Conservation (phyloP, 2,888 invertebrate species). For the Sepiola atlantica region DNA sequence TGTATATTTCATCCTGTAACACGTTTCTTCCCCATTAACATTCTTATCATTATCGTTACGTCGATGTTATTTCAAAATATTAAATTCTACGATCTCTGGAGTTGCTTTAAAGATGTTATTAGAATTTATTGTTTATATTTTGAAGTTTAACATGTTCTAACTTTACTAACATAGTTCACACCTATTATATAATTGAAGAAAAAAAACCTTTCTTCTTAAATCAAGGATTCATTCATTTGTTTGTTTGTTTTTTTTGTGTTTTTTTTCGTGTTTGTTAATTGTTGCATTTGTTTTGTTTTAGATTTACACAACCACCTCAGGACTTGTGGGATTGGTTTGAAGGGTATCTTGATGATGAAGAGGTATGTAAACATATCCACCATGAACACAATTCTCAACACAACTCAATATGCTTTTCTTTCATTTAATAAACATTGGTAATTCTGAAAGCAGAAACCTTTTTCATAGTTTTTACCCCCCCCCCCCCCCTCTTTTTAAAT, state of each 20-base stretch:
- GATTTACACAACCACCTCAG: conserved; percentile 96
- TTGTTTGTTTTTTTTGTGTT: not conserved
- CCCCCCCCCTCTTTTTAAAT: too few relatives aligned
- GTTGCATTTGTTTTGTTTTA: conserved; percentile 74
- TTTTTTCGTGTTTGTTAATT: not conserved
- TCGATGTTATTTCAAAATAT: not conserved
- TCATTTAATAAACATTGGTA: too few relatives aligned
- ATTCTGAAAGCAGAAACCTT: too few relatives aligned
- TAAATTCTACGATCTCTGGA: not conserved
- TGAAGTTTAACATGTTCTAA: not conserved
- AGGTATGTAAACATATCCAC: conserved; percentile 78
- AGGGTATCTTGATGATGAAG: conserved; percentile 95
- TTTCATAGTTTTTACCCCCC: too few relatives aligned
- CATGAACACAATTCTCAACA: too few relatives aligned
- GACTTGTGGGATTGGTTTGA: conserved; percentile 98
- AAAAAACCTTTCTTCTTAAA: too few relatives aligned
- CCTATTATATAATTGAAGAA: not conserved
- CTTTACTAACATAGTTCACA: not conserved
- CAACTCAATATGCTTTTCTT: too few relatives aligned
- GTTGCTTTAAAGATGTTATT: not conserved
- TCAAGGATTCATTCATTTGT: not conserved
- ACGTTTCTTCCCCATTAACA: not conserved
- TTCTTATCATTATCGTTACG: not conserved
- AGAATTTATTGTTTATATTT: not conserved
- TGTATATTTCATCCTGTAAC: not conserved